Base-by-base conservation (phyloP, 2,888 invertebrate genomes). In the Drosophila anomalata region DNA sequence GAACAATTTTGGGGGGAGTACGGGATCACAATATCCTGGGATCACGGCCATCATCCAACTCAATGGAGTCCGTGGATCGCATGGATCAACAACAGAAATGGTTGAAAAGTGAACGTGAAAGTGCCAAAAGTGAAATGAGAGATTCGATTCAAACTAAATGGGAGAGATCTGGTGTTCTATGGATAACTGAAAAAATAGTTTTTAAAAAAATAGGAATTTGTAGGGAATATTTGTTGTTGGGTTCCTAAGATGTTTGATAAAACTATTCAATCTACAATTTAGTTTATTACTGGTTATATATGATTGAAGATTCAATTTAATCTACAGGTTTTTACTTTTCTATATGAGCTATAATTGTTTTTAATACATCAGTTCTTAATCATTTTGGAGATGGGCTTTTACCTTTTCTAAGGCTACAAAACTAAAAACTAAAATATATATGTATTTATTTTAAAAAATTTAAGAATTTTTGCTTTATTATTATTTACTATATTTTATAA, bases 1-100 rank as follows among this genome's bases (percentile, higher is more conserved):
- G 90, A 90, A 90, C 89, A 90, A 88, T 82, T 82, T 82, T 75
- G 75, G 76, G 79, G 75, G 79, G 76, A 84, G 72, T 71, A 77
- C 73, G 79, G 82, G 41, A 42, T 17, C 20, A 54, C 74, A 72
- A 62, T 75, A 26, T 46, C 73, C 53, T 70, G 58, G 52, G 68
- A 29, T 29, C 29, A 24, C 29, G 29, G 9, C 22, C 4, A 24
- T 24, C 59, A 41, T 73, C 39, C 63, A 79, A 77, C 47, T 54
- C 36, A 41, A 58, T 54, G 55, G 66, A 26, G 6, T 65, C 66
- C 7, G 57, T 57, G 58, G 58, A 20, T 61, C 22, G 36, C 29
- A 65, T 65, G 65, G 52, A 9, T 46, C 14, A 50, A 55, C 14
- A 42, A 46, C 36, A 36, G 4, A 36, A 46, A 63, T 54, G 31